Conservation (phyloP, 2,113 vertebrate genomes). For the Prunella fulvescens region DNA sequence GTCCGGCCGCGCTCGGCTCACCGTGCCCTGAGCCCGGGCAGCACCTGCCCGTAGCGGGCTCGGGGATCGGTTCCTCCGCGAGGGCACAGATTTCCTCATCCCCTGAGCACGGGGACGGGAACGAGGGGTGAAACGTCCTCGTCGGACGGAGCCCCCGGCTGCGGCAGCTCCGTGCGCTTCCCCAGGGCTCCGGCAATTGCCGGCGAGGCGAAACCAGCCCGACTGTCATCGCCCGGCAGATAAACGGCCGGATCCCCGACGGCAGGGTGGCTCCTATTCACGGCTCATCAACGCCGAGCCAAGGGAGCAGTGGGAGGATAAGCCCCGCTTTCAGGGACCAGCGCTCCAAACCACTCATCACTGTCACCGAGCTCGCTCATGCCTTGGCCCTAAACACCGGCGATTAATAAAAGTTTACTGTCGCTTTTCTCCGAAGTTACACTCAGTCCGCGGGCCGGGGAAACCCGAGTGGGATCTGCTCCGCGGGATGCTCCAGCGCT, state of each 20-base stretch:
- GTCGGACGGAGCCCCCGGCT: neutral
- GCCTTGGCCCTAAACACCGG: slow-evolving; percentile 30
- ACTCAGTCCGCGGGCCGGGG: neutral
- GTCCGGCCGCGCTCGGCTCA: neutral
- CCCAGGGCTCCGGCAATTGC: slow-evolving; percentile 62
- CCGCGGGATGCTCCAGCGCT: neutral
- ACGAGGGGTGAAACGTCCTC: neutral
- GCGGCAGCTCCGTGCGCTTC: slow-evolving; percentile 56
- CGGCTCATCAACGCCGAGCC: slow-evolving; percentile 64
- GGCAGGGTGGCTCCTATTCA: slow-evolving; percentile 62
- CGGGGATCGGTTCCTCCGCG: no score
- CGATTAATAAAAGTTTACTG: slow-evolving; percentile 36
- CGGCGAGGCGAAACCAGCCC: slow-evolving; percentile 58
- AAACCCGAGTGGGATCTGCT: neutral
- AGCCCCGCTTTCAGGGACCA: slow-evolving; percentile 66
- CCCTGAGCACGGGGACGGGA: neutral
- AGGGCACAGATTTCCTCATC: neutral
- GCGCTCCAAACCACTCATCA: slow-evolving; percentile 60
- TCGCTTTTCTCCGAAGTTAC: slow-evolving; percentile 3
- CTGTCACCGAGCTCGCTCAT: slow-evolving; percentile 34
- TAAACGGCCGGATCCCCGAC: slow-evolving; percentile 63
- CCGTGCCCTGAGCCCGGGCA: neutral
- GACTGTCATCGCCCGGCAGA: slow-evolving; percentile 73
- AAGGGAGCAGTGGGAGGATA: slow-evolving; percentile 38
- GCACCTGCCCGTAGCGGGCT: neutral